Base-by-base conservation (phyloP, 2,797 vertebrate genomes). In the Alosa sapidissima region DNA sequence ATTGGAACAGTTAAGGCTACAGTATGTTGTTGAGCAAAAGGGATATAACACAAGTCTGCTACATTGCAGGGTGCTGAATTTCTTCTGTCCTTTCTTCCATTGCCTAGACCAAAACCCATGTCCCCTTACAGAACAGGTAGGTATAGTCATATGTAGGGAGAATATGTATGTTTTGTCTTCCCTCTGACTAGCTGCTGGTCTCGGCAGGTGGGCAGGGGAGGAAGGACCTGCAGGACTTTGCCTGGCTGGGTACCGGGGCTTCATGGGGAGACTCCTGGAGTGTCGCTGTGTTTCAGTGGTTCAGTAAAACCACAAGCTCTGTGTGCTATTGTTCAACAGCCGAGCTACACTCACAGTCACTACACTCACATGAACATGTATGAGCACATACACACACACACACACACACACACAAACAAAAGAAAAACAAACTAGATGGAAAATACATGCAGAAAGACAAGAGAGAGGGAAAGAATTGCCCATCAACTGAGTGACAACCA, bases 221-320 rank as follows among this genome's bases (percentile, higher is more conserved):
- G 60, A 24, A 94, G 91, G 93, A 93, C 92, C 88, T 90, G 92
- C 90, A 93, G 92, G 90, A 92, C 93, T 91, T 88, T 91, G 91
- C 93, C 93, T 89, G 87, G 91, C 16, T 21, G 72, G 41, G 72
- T 78, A 78, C 14, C 41, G 14, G 41, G 36, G 16, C 72, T 41
- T 78, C 72, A 45, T 47, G 72, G 72, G 72, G 72, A 78, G 36
- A 78, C 19, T 78, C 72, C 72, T 78, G 72, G 72, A 45, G 72
- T 78, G 72, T 36, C 7, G 72, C 41, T 78, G 41, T 78, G 36
- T 78, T 78, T 21, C 72, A 45, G 72, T 16, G 7, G 72, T 78
- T 78, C 14, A 45, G 72, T 21, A n/a, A 45, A 78, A 78, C 36
- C 72, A 78, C 36, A 78, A 78, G 72, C 72, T 78, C 36, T 47